Evolutionary conservation across 1,140 invertebrate genomes (phyloP).

Genomic region (Bacillus rossius): DNA sequence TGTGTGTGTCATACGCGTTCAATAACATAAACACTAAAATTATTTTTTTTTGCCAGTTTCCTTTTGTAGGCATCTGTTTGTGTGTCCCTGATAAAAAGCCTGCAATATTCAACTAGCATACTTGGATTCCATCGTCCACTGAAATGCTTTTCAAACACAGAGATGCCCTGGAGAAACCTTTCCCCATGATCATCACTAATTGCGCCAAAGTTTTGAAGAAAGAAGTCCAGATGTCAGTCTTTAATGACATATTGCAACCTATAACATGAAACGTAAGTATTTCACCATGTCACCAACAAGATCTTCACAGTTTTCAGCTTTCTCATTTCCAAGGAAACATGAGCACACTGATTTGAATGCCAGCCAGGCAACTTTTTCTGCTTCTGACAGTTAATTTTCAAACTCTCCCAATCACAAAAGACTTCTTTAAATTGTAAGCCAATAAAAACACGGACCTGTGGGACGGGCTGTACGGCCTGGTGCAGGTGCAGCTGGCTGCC

Average conservation of each 20-base stretch:
- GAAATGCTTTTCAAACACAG: neutral
- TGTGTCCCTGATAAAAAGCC: neutral
- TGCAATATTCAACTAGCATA: neutral
- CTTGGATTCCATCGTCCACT: neutral
- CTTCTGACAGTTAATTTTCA: constrained; percentile 1
- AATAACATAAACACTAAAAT: constrained; percentile 1
- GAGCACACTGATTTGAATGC: constrained; percentile 1
- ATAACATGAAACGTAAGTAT: neutral
- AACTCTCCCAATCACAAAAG: neutral
- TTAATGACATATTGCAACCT: constrained; percentile 4
- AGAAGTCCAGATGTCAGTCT: constrained; percentile 1
- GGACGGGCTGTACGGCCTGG: constrained; percentile 32
- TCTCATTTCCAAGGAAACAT: neutral
- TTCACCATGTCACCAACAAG: no score
- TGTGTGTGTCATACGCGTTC: no score
- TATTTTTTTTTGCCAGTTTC: neutral
- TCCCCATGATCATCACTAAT: constrained; percentile 6
- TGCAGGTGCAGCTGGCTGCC: constrained; percentile 44
- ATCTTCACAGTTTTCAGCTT: constrained; percentile 1
- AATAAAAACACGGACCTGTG: neutral
- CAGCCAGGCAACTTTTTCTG: constrained; percentile 5
- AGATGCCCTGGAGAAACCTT: constrained; percentile 4
- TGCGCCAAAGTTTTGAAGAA: no score
- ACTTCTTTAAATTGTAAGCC: neutral
- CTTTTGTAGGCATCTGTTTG: neutral